Evolutionary conservation across 2,113 vertebrate genomes (phyloP).

Genomic region (Xyrauchen texanus): DNA sequence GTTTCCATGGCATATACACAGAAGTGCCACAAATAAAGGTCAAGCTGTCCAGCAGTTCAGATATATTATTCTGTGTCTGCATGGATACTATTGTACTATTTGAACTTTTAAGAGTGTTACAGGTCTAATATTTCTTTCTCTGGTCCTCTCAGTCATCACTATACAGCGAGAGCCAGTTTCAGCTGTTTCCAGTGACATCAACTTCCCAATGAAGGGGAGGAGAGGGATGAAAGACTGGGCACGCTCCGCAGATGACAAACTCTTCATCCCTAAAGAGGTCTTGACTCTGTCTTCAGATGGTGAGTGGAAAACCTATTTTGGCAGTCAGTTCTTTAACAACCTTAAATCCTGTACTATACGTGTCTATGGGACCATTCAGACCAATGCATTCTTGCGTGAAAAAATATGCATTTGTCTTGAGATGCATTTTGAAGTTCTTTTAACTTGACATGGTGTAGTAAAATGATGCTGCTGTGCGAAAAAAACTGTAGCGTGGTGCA

Average conservation of each 20-base stretch:
- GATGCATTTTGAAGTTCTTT: too few species aligned
- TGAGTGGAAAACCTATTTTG: slow-evolving; percentile 52
- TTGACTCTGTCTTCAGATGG: slow-evolving; percentile 85
- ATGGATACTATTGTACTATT: too few species aligned
- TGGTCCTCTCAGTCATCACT: slow-evolving; percentile 83
- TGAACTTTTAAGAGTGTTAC: not conserved
- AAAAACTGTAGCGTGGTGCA: too few species aligned
- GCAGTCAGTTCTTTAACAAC: too few species aligned
- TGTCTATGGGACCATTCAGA: too few species aligned
- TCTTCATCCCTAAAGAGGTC: slow-evolving; percentile 96
- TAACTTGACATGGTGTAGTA: too few species aligned
- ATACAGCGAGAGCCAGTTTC: slow-evolving; percentile 95
- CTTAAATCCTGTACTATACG: too few species aligned
- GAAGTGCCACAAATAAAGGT: not conserved
- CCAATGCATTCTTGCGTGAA: too few species aligned
- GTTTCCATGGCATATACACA: slow-evolving; percentile 50
- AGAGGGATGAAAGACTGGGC: slow-evolving; percentile 99
- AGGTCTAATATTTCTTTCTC: slow-evolving; percentile 33
- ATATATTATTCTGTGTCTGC: slow-evolving; percentile 4
- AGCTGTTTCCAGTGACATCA: slow-evolving; percentile 96
- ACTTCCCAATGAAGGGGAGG: slow-evolving; percentile 95
- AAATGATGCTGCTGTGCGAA: too few species aligned
- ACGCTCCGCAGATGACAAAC: slow-evolving; percentile 92
- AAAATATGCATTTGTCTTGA: too few species aligned
- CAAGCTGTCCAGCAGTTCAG: not conserved